These are phyloP conservation scores for Orthosia gothica DNA, from an alignment of 2,888 invertebrate genomes.

Conservation along the genomic window DNA sequence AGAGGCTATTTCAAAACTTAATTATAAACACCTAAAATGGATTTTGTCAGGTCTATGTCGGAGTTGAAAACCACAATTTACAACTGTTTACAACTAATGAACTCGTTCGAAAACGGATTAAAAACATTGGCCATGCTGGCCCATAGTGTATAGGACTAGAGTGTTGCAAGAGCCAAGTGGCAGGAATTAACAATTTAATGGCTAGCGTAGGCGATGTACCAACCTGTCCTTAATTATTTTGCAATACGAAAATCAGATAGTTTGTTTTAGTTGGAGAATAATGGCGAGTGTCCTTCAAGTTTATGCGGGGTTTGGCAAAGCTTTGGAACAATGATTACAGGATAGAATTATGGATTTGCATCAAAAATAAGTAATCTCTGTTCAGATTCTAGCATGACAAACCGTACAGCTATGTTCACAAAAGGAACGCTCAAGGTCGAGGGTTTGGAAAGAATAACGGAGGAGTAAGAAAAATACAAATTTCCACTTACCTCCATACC, in stretches of 20 bases:
- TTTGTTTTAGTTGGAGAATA: conserved; percentile 33
- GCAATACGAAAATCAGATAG: conserved; percentile 49
- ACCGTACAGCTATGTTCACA: too few relatives aligned
- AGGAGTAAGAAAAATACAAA: too few relatives aligned
- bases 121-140: conserved; percentile 25
- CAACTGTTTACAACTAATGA: conserved; percentile 23
- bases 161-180: conserved; percentile 49
- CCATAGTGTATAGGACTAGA: conserved; percentile 16
- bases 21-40: conserved; percentile 17
- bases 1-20: not conserved
- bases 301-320: not conserved
- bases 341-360: not conserved
- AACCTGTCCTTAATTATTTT: conserved; percentile 57
- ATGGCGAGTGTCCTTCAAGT: conserved; percentile 30
- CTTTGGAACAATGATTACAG: not conserved
- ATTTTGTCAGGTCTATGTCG: not conserved
- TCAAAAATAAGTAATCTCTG: not conserved
- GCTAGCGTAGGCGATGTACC: conserved; percentile 58
- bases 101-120: conserved; percentile 41
- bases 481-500: too few relatives aligned
- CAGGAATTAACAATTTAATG: conserved; percentile 53
- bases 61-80: conserved; percentile 34
- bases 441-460: too few relatives aligned
- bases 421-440: too few relatives aligned
- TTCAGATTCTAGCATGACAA: not conserved